These are phyloP conservation scores for Ochropleura plecta DNA, from an alignment of 2,888 invertebrate species.

Conservation along the genomic window DNA sequence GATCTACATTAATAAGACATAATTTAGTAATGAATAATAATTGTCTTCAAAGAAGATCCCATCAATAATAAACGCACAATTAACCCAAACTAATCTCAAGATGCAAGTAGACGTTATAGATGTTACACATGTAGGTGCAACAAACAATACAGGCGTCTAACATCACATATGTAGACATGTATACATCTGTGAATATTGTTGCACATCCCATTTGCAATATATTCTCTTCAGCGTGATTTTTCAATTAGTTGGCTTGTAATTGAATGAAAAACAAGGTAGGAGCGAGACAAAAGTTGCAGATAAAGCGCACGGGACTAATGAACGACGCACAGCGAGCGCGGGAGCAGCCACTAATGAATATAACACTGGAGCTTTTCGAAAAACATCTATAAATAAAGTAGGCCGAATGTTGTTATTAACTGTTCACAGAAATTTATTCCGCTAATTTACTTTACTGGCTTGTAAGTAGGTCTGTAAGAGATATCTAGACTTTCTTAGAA, in stretches of 20 bases:
- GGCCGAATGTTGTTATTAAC: slow-evolving; percentile 74
- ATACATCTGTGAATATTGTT: slow-evolving; percentile 16
- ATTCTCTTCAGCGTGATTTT: slow-evolving; percentile 70
- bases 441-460: slow-evolving; percentile 32
- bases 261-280: slow-evolving; percentile 79
- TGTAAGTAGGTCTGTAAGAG: slow-evolving; percentile 3
- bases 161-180: background rate
- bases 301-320: slow-evolving; percentile 82
- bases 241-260: slow-evolving; percentile 79
- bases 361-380: slow-evolving; percentile 78
- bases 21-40: slow-evolving; percentile 29
- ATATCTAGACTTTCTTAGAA: background rate
- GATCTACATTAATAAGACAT: background rate
- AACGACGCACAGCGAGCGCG: slow-evolving; percentile 74
- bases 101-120: background rate
- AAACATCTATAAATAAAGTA: slow-evolving; percentile 78
- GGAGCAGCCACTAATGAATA: slow-evolving; percentile 83
- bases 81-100: slow-evolving; percentile 23
- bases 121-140: background rate
- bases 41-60: background rate
- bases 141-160: background rate
- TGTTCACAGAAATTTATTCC: slow-evolving; percentile 58
- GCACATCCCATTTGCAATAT: slow-evolving; percentile 51
- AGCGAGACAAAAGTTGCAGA: slow-evolving; percentile 75
- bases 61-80: slow-evolving; percentile 36